phyloP scores from a whole-genome alignment of 2,888 invertebrate species.

The Opisthograptis luteolata region DNA sequence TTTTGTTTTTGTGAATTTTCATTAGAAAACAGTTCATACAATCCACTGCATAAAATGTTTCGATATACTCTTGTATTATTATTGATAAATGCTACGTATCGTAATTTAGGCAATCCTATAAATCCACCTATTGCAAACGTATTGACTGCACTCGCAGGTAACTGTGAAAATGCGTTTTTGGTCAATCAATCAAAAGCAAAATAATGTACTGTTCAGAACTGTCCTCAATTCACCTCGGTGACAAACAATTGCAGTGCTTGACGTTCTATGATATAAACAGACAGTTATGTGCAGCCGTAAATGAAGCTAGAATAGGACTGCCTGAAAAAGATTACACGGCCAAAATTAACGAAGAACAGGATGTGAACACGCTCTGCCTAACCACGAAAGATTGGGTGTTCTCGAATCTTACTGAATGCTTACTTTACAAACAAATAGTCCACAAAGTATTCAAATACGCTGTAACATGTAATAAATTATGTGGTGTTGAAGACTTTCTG shows the following conservation, averaged over 20 bases:
- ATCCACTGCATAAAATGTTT: constrained; percentile 49
- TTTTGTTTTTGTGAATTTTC: not conserved
- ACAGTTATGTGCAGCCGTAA: constrained; percentile 59
- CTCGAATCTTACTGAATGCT: constrained; percentile 45
- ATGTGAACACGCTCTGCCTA: constrained; percentile 54
- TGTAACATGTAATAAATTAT: constrained; percentile 58
- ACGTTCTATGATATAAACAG: constrained; percentile 72
- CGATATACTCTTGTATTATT: constrained; percentile 57
- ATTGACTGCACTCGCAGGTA: constrained; percentile 47
- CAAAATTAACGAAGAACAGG: constrained; percentile 50
- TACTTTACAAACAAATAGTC: constrained; percentile 47
- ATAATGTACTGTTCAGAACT: constrained; percentile 52
- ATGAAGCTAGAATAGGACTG: constrained; percentile 43
- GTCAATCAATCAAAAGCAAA: constrained; percentile 51
- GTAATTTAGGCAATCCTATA: constrained; percentile 59
- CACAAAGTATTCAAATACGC: constrained; percentile 48
- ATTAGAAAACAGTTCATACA: not conserved
- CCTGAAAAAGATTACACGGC: constrained; percentile 47
- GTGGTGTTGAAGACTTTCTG: constrained; percentile 51
- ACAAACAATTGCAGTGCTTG: constrained; percentile 61
- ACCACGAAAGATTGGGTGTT: constrained; percentile 60
- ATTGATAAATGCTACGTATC: constrained; percentile 58
- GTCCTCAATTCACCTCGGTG: constrained; percentile 45
- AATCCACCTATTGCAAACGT: constrained; percentile 38
- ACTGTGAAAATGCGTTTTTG: constrained; percentile 61